Evolutionary conservation across 2,888 invertebrate genomes (phyloP).

Genomic region (Allacma fusca): DNA sequence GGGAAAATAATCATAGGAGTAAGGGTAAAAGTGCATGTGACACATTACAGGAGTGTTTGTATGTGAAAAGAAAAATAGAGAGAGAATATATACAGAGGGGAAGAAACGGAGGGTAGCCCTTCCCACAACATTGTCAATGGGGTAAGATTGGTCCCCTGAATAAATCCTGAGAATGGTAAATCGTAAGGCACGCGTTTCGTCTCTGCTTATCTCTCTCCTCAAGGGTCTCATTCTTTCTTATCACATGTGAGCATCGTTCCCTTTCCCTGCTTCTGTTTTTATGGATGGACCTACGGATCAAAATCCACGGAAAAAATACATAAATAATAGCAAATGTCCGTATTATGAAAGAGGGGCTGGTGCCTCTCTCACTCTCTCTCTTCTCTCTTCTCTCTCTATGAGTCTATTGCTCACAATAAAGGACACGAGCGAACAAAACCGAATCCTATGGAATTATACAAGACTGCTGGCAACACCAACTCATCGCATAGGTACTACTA

Average conservation of each 20-base stretch:
- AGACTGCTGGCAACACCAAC: not conserved
- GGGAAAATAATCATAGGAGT: no score
- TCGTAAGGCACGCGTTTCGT: slow-evolving; percentile 44
- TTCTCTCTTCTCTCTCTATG: not conserved
- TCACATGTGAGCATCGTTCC: slow-evolving; percentile 33
- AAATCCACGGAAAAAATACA: slow-evolving; percentile 11
- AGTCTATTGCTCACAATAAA: not conserved
- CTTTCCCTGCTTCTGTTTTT: slow-evolving; percentile 27
- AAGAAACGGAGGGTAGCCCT: not conserved
- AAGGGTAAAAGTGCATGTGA: no score
- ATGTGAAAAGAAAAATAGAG: not conserved
- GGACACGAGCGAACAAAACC: not conserved
- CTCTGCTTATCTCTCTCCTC: slow-evolving; percentile 40
- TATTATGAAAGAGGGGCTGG: not conserved
- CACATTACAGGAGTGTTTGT: no score
- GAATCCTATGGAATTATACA: not conserved
- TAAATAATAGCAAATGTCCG: not conserved
- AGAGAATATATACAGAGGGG: not conserved
- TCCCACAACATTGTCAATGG: slow-evolving; percentile 13
- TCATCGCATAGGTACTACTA: no score
- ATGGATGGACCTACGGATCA: not conserved
- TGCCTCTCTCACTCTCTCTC: not conserved
- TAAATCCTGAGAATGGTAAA: slow-evolving; percentile 25
- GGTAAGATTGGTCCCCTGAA: slow-evolving; percentile 2
- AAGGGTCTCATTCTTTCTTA: slow-evolving; percentile 48